Evolutionary conservation across 2,888 invertebrate species (phyloP).

Genomic region (Drosophila paracracens): DNA sequence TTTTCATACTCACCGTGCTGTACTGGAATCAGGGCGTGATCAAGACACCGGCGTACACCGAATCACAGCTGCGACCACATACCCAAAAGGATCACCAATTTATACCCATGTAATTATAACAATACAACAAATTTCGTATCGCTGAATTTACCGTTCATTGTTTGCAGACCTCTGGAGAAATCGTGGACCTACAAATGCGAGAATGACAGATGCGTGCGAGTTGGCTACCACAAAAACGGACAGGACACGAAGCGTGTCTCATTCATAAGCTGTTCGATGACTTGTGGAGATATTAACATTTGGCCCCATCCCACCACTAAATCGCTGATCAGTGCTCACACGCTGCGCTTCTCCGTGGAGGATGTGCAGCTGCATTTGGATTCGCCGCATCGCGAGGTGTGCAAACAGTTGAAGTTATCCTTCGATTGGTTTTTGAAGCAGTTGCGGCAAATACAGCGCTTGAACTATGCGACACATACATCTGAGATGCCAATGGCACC

Average conservation of each 20-base stretch:
- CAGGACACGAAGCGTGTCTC: constrained; percentile 85
- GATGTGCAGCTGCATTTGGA: constrained; percentile 81
- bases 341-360: constrained; percentile 86
- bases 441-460: constrained; percentile 81
- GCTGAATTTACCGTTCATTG: neutral
- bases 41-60: constrained; percentile 84
- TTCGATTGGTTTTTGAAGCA: constrained; percentile 83
- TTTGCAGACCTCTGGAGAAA: constrained; percentile 83
- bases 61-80: constrained; percentile 81
- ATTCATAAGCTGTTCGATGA: constrained; percentile 91
- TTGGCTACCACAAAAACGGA: constrained; percentile 71
- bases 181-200: constrained; percentile 93
- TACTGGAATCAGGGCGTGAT: constrained; percentile 88
- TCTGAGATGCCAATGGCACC: constrained; percentile 30
- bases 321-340: constrained; percentile 88
- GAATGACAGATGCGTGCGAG: constrained; percentile 89
- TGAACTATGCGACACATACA: constrained; percentile 60
- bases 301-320: constrained; percentile 93
- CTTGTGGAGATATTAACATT: constrained; percentile 89
- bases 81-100: constrained; percentile 66
- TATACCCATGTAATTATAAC: constrained; percentile 77
- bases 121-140: neutral
- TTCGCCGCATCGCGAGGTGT: constrained; percentile 80
- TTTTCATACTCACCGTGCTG: constrained; percentile 87
- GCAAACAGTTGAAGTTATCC: constrained; percentile 76